Percentiles rank a stretch among this genome's conserved stretches.
phyloP scores from a whole-genome alignment of 2,113 vertebrate genomes.

The Pionites leucogaster region DNA sequence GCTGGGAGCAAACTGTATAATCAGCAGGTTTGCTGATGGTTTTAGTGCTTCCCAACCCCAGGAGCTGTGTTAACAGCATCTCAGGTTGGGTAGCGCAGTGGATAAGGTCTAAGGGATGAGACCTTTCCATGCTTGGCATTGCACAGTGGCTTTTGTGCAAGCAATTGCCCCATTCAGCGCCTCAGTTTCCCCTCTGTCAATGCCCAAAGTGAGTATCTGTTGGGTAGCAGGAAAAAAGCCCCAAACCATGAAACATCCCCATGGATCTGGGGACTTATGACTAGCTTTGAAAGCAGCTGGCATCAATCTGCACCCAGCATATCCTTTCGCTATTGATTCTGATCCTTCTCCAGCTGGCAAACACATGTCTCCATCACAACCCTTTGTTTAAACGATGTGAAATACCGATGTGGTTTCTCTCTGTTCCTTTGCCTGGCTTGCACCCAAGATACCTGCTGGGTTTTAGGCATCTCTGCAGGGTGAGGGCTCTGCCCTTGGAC shows the following conservation, averaged over 20 bases:
- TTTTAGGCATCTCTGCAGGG: not conserved
- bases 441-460: not conserved
- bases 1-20: not conserved
- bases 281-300: not conserved
- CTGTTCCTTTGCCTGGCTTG: not conserved
- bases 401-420: not conserved
- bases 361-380: rapidly evolving
- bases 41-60: not conserved
- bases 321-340: not conserved
- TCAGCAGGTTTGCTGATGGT: not conserved
- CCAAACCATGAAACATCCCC: not conserved
- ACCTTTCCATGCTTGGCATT: not conserved
- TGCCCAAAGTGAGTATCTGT: not conserved
- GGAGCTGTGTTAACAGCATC: not conserved
- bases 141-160: not conserved
- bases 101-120: not conserved
- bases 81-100: rapidly evolving
- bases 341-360: conserved; percentile 18
- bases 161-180: rapidly evolving
- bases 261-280: not conserved
- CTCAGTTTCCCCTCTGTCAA: not conserved
- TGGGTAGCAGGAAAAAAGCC: not conserved
- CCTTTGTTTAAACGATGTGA: not conserved
- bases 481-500: not conserved
- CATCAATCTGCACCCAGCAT: not conserved